Evolutionary conservation across 2,888 invertebrate genomes (phyloP).

Genomic region (Lissocephala sabroskyi): DNA sequence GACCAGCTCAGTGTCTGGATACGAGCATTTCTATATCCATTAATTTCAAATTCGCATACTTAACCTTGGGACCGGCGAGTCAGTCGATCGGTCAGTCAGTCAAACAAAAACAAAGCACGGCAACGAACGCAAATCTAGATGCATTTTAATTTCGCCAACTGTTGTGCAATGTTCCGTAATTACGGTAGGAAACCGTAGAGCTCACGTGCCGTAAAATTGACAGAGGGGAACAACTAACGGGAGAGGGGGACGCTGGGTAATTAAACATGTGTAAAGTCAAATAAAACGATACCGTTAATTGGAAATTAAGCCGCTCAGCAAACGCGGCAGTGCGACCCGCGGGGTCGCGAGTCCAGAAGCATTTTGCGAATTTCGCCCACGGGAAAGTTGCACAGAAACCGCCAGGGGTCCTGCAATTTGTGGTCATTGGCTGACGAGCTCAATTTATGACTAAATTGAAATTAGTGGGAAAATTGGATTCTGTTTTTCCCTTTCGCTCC

Average conservation of each 20-base stretch:
- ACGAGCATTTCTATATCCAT: too few relatives aligned
- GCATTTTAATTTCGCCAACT: constrained; percentile 9
- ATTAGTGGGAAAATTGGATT: too few relatives aligned
- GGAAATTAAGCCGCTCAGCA: constrained; percentile 30
- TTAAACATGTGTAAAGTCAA: constrained; percentile 25
- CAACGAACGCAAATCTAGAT: not conserved
- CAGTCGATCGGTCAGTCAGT: not conserved
- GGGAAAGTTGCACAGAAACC: too few relatives aligned
- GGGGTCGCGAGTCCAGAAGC: too few relatives aligned
- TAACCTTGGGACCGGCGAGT: constrained; percentile 15
- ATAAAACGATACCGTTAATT: constrained; percentile 27
- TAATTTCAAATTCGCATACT: constrained; percentile 4
- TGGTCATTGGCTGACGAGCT: too few relatives aligned
- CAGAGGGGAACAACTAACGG: too few relatives aligned
- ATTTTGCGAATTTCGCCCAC: not conserved
- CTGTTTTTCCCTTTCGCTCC: too few relatives aligned
- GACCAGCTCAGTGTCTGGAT: too few relatives aligned
- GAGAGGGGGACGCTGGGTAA: too few relatives aligned
- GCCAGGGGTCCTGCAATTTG: too few relatives aligned
- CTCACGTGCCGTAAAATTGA: constrained; percentile 18
- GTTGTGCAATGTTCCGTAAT: constrained; percentile 22
- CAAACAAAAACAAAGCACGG: constrained; percentile 3
- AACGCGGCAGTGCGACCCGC: too few relatives aligned
- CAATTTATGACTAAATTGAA: too few relatives aligned
- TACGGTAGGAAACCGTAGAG: constrained; percentile 24